A percentile compares a stretch with the other conserved stretches of the same genome.
Evolutionary conservation across 2,113 vertebrate species (phyloP).

Genomic region (Apaloderma vittatum): DNA sequence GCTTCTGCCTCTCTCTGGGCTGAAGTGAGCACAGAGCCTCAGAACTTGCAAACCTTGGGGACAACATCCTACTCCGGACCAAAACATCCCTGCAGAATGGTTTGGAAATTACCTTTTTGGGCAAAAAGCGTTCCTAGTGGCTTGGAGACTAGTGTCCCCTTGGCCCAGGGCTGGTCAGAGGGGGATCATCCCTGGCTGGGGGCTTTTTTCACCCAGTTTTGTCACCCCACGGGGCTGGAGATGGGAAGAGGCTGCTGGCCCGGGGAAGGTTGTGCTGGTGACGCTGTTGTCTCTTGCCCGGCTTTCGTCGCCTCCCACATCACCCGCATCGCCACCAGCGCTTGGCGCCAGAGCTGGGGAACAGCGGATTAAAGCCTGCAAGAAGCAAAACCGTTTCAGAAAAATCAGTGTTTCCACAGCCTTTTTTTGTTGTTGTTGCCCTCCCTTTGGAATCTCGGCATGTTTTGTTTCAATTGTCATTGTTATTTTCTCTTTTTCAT

Average conservation of each 20-base stretch:
- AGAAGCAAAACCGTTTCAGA: background rate
- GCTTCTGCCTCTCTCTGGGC: background rate
- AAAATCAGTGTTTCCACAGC: background rate
- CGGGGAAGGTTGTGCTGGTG: background rate
- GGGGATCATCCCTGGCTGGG: fast-evolving
- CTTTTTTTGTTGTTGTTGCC: background rate
- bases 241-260: background rate
- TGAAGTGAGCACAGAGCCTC: background rate
- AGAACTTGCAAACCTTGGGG: background rate
- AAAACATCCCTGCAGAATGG: background rate
- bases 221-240: background rate
- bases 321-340: fast-evolving
- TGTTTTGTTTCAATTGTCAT: background rate
- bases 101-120: background rate
- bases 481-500: background rate
- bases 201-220: background rate
- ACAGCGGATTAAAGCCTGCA: background rate
- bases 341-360: background rate
- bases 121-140: background rate
- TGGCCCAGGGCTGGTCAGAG: background rate
- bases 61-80: background rate
- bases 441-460: background rate
- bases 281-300: background rate
- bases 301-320: background rate
- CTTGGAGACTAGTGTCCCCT: fast-evolving